Percentiles rank a stretch among this genome's conserved stretches.
Conservation (phyloP, 2,888 invertebrate genomes). For the Clanis bilineata region DNA sequence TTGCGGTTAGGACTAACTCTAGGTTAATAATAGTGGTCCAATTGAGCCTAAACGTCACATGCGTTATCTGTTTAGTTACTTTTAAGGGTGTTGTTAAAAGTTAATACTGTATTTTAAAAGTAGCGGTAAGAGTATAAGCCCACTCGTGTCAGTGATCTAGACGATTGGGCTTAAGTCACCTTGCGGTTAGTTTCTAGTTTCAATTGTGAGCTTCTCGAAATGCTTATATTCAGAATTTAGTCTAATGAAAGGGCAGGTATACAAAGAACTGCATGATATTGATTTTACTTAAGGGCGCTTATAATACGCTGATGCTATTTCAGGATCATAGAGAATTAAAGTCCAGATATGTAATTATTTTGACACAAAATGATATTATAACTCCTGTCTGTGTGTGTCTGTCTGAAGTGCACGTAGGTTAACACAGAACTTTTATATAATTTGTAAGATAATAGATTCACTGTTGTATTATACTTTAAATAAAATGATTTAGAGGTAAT, state of each 20-base stretch:
- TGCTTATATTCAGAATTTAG: not conserved
- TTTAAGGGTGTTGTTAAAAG: not conserved
- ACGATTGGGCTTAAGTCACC: slow-evolving; percentile 15
- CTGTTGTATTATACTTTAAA: too few relatives aligned
- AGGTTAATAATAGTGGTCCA: too few relatives aligned
- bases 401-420: too few relatives aligned
- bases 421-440: too few relatives aligned
- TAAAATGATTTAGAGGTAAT: too few relatives aligned
- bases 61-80: not conserved
- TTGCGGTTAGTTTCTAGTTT: slow-evolving; percentile 18
- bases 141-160: not conserved
- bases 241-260: not conserved
- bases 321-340: not conserved
- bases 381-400: too few relatives aligned
- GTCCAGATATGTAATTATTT: too few relatives aligned
- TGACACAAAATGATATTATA: too few relatives aligned
- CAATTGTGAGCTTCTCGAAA: slow-evolving; percentile 7
- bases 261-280: not conserved
- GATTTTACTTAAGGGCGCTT: not conserved
- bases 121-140: not conserved
- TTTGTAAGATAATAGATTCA: too few relatives aligned
- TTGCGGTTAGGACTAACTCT: too few relatives aligned
- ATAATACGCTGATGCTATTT: not conserved
- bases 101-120: not conserved
- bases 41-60: too few relatives aligned